These are phyloP conservation scores for Tricholauxania praeusta DNA, from an alignment of 2,888 invertebrate species.

Conservation along the genomic window DNA sequence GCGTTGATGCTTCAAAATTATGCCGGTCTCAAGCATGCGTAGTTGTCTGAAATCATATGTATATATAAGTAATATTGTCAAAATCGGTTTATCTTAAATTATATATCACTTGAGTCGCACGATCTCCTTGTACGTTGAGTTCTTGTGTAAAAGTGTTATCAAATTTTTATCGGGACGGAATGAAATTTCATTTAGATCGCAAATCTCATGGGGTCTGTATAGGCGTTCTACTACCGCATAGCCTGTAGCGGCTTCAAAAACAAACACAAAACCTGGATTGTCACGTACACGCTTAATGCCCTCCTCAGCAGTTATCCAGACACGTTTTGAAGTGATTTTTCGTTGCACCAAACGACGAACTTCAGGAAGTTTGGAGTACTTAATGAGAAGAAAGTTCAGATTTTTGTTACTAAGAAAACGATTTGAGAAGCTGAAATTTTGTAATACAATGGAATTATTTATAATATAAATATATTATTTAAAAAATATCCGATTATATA, in stretches of 20 bases:
- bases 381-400: not conserved
- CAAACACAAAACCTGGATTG: conserved; percentile 61
- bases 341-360: conserved; percentile 53
- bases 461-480: too few relatives aligned
- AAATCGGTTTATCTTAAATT: not conserved
- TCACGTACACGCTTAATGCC: conserved; percentile 59
- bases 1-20: conserved; percentile 56
- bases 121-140: conserved; percentile 63
- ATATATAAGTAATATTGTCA: too few relatives aligned
- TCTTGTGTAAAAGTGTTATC: conserved; percentile 53
- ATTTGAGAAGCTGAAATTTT: too few relatives aligned
- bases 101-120: conserved; percentile 56
- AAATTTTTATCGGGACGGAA: conserved; percentile 56
- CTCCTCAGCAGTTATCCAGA: conserved; percentile 57
- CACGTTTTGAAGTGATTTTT: conserved; percentile 43
- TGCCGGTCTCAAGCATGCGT: conserved; percentile 60
- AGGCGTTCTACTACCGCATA: conserved; percentile 56
- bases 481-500: too few relatives aligned
- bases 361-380: conserved; percentile 55
- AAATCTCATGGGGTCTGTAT: conserved; percentile 61
- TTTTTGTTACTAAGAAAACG: not conserved
- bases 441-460: too few relatives aligned
- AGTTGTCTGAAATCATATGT: conserved; percentile 46
- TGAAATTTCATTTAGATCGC: conserved; percentile 64
- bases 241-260: conserved; percentile 57